phyloP scores from a whole-genome alignment of 2,888 invertebrate species.

The Amblyjoppa fuscipennis region DNA sequence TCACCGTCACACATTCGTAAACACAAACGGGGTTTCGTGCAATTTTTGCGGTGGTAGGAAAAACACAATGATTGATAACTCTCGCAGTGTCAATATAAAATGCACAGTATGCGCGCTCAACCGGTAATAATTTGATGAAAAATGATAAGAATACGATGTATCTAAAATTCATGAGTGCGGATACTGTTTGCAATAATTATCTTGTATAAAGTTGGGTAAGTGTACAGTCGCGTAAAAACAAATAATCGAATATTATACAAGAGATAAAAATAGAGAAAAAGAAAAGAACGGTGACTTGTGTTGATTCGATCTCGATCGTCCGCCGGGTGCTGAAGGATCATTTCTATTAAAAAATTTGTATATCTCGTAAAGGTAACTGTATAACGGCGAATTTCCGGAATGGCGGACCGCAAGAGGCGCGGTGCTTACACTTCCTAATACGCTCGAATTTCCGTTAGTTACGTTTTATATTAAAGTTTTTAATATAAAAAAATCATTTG shows the following conservation, averaged over 20 bases:
- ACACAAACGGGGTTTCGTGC: constrained; percentile 82
- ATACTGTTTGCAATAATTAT: constrained; percentile 49
- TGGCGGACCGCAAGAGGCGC: constrained; percentile 51
- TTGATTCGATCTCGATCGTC: constrained; percentile 56
- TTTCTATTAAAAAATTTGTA: constrained; percentile 46
- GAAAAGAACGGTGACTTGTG: constrained; percentile 34
- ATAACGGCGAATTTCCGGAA: constrained; percentile 34
- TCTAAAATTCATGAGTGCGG: constrained; percentile 27
- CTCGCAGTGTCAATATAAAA: constrained; percentile 32
- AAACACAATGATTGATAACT: constrained; percentile 54
- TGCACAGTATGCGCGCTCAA: constrained; percentile 38
- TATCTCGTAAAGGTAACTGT: constrained; percentile 32
- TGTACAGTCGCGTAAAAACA: constrained; percentile 55
- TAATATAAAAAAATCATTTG: constrained; percentile 37
- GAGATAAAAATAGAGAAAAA: background rate
- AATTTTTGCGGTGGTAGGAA: constrained; percentile 82
- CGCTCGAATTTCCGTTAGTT: constrained; percentile 47
- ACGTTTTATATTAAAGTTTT: constrained; percentile 25
- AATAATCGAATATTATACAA: constrained; percentile 26
- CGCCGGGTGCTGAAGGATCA: constrained; percentile 62
- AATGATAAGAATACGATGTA: background rate
- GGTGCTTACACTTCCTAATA: constrained; percentile 62
- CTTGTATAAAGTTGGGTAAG: constrained; percentile 57
- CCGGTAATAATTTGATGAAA: background rate
- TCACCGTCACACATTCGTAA: constrained; percentile 62